A percentile compares a stretch with the other conserved stretches of the same genome.
Evolutionary conservation across 2,113 vertebrate species (phyloP).

Genomic region (Probosciger aterrimus): DNA sequence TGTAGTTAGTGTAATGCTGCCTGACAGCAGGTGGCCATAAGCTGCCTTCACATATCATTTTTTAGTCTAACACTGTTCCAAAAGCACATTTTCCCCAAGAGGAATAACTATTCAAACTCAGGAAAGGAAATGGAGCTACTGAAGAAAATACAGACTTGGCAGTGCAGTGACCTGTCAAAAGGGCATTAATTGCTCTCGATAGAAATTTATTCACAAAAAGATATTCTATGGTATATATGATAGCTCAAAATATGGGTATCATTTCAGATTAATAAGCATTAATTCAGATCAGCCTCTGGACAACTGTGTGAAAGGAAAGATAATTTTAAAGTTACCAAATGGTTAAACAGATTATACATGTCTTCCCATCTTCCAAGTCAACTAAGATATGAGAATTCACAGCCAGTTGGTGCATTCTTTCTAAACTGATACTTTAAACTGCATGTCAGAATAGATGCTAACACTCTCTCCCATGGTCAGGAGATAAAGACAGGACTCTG

Average conservation of each 20-base stretch:
- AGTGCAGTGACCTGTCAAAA: neutral
- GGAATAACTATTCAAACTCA: neutral
- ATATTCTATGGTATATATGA: neutral
- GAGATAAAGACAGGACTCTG: neutral
- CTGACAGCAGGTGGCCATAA: slow-evolving; percentile 28
- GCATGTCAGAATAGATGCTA: neutral
- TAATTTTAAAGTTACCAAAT: neutral
- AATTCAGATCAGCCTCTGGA: neutral
- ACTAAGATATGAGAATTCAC: neutral
- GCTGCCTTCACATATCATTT: neutral
- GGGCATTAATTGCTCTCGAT: neutral
- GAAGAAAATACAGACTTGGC: neutral
- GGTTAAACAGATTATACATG: neutral
- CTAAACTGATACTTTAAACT: neutral
- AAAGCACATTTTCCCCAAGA: neutral
- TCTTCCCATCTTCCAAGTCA: neutral
- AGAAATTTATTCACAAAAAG: neutral
- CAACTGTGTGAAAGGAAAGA: neutral
- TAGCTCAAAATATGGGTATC: neutral
- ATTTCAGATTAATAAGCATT: neutral
- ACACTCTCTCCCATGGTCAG: neutral
- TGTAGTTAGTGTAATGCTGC: neutral
- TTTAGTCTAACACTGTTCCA: neutral
- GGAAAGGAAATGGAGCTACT: neutral
- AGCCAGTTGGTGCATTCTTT: neutral